Percentiles rank a stretch among this genome's conserved stretches.
Evolutionary conservation across 2,888 invertebrate genomes (phyloP).

Genomic region (Thereva nobilitata): DNA sequence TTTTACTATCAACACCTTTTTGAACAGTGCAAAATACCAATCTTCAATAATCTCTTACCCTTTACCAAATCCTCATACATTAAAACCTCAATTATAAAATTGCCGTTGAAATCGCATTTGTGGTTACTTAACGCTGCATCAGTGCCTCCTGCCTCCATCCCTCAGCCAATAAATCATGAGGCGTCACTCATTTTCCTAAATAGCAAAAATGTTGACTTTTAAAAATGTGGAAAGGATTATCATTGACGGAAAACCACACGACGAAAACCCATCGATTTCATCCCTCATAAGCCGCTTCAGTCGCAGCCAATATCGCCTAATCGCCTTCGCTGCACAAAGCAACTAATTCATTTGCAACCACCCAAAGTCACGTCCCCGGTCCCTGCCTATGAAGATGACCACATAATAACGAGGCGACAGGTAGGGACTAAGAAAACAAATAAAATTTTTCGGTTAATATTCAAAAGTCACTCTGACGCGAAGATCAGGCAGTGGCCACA

Average conservation of each 20-base stretch:
- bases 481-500: constrained; percentile 14
- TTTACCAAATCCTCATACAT: too few species aligned
- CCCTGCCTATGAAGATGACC: constrained; percentile 2
- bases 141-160: too few species aligned
- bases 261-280: constrained; percentile 26
- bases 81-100: too few species aligned
- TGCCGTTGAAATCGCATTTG: too few species aligned
- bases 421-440: constrained; percentile 34
- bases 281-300: constrained; percentile 6
- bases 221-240: constrained; percentile 29
- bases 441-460: constrained; percentile 28
- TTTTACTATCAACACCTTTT: too few species aligned
- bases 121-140: too few species aligned
- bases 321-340: constrained; percentile 26
- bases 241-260: constrained; percentile 21
- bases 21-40: too few species aligned
- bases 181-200: constrained; percentile 19
- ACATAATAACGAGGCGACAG: constrained; percentile 28
- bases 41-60: too few species aligned
- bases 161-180: neutral
- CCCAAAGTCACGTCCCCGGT: constrained; percentile 26
- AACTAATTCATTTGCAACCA: constrained; percentile 25
- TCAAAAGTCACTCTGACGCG: constrained; percentile 20
- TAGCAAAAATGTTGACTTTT: constrained; percentile 3
- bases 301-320: constrained; percentile 31